Evolutionary conservation across 2,888 invertebrate species (phyloP), one percentile per base, ranked within the genome.

Genomic region (Andrena dorsata): DNA sequence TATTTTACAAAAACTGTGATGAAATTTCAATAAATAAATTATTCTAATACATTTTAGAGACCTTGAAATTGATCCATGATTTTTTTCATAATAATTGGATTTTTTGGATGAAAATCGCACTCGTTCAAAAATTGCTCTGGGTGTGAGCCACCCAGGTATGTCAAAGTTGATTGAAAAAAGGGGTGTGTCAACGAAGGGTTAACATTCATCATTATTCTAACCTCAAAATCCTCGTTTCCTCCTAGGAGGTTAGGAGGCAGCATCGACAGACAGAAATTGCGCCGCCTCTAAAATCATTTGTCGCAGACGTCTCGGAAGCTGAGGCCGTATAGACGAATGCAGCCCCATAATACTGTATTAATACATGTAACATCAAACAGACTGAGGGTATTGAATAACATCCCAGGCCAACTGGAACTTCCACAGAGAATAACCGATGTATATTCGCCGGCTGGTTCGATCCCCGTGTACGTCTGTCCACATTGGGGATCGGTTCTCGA

Each of bases 401-500:
- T 76, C 63, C 41, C 41, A 23, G 28, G 6, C 41, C 10, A 23
- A 16, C 10, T 4, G 20, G 28, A 28, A n/a, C 23, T 47, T 63
- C 56, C 58, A 76, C 26, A 30, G 53, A 66, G 78, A 78, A 78
- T 76, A 68, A 69, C 76, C 68, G 63, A 56, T 76, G 78, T 76
- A 76, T 76, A 78, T 78, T 78, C 78, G 69, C 76, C 77, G 53
- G 47, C 16, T 30, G 35, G 41, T 26, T 51, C 13, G 77, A 51
- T 68, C 53, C 23, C 53, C 20, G 23, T 16, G 47, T 32, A 72
- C 58, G 70, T 76, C 82, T 64, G 69, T 73, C 73, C 81, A 69
- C 73, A 73, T 60, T 35, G 76, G 70, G 41, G 65, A 71, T 78
- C 74, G 72, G 78, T 82, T 75, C 81, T 76, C 63, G 82, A 81